Evolutionary conservation across 2,797 vertebrate genomes (phyloP).

Genomic region (Dicrostonyx torquatus): DNA sequence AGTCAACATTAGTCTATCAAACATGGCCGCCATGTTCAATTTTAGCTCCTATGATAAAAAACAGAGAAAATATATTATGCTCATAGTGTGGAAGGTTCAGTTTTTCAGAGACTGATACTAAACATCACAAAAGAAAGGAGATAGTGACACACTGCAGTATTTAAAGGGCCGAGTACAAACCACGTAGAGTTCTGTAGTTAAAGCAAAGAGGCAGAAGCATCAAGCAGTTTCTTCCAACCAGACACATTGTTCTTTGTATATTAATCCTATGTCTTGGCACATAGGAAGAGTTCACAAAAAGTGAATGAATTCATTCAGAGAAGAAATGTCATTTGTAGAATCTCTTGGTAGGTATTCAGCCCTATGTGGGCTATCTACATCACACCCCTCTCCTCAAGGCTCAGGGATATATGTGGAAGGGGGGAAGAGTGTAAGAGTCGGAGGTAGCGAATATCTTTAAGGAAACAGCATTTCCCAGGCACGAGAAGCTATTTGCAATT

Average conservation of each 20-base stretch:
- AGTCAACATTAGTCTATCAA: slow-evolving; percentile 44
- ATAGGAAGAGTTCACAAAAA: not conserved
- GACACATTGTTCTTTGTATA: not conserved
- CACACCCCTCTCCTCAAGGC: not conserved
- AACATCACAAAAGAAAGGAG: slow-evolving; percentile 23
- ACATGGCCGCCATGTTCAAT: not conserved
- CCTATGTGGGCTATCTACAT: not conserved
- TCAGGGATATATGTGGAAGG: not conserved
- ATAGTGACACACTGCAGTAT: not conserved
- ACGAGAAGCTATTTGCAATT: not conserved
- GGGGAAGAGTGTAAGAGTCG: not conserved
- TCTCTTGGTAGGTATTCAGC: not conserved
- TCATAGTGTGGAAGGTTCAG: not conserved
- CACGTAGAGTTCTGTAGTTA: not conserved
- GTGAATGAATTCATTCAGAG: not conserved
- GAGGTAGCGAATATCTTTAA: not conserved
- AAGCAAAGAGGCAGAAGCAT: not conserved
- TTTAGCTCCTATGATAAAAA: slow-evolving; percentile 16
- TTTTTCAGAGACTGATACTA: not conserved
- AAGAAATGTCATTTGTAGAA: slow-evolving; percentile 15
- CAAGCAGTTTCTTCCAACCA: not conserved
- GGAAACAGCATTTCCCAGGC: not conserved
- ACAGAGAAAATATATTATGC: not conserved
- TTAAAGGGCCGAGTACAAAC: not conserved
- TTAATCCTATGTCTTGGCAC: not conserved